These are phyloP conservation scores for Aldrovandia affinis DNA, from an alignment of 2,797 vertebrate species.

Conservation along the genomic window DNA sequence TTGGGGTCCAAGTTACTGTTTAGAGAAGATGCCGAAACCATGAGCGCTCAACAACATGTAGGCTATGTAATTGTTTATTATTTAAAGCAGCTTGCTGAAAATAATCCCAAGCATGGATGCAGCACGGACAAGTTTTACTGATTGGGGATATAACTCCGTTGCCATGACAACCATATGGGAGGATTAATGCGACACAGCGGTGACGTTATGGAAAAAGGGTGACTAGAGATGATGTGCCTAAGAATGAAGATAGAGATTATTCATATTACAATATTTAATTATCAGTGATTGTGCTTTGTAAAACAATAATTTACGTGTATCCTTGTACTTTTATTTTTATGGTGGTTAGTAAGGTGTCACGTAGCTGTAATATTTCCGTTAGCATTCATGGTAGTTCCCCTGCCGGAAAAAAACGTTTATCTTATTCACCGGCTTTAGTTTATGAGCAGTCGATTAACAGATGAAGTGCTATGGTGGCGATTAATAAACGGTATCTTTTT, in stretches of 20 bases:
- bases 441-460: neutral
- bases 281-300: neutral
- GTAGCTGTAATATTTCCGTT: neutral
- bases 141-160: constrained; percentile 48
- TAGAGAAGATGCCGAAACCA: neutral
- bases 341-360: neutral
- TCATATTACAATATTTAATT: neutral
- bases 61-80: no score
- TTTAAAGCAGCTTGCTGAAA: neutral
- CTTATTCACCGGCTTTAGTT: neutral
- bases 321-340: neutral
- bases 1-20: neutral
- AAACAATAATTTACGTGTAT: neutral
- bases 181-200: neutral
- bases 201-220: constrained; percentile 54
- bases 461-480: neutral
- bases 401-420: neutral
- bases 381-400: neutral
- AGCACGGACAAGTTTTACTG: neutral
- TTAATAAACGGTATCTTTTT: neutral
- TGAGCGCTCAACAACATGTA: neutral
- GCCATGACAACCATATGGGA: constrained; percentile 55
- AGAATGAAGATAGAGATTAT: neutral
- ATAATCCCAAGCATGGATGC: neutral
- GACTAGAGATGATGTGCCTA: neutral